Percentiles rank a stretch among this genome's conserved stretches.
Conservation (phyloP, 2,888 invertebrate species). For the Hedychridium roseum region DNA sequence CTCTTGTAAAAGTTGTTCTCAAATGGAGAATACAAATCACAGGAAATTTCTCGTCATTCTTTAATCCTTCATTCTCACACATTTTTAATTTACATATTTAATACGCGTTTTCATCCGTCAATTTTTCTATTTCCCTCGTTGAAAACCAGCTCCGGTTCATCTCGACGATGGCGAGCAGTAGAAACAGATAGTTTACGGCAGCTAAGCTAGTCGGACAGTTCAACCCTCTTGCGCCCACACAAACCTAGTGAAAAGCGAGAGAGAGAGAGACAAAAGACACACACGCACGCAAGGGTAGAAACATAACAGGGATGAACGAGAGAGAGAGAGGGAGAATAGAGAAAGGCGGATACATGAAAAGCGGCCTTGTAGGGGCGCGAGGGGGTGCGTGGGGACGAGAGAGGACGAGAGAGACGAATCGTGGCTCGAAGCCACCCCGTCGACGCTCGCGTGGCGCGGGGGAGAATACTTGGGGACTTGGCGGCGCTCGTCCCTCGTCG, state of each 20-base stretch:
- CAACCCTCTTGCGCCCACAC: slow-evolving; percentile 27
- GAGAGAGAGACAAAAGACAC: slow-evolving; percentile 15
- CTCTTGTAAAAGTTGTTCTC: slow-evolving; percentile 31
- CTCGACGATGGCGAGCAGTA: slow-evolving; percentile 30
- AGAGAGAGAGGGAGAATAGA: slow-evolving; percentile 6
- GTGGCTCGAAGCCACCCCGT: slow-evolving; percentile 45
- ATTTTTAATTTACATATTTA: background rate
- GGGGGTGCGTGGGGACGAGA: background rate
- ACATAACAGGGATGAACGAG: slow-evolving; percentile 7
- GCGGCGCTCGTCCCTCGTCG: slow-evolving; percentile 41
- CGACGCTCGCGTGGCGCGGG: slow-evolving; percentile 30
- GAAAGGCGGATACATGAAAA: no score
- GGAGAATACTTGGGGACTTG: slow-evolving; percentile 49
- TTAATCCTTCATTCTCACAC: background rate
- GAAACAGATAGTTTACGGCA: slow-evolving; percentile 33
- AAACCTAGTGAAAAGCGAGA: no score
- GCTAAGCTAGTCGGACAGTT: slow-evolving; percentile 39
- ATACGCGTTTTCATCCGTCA: slow-evolving; percentile 4
- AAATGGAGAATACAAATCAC: no score
- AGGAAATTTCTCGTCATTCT: slow-evolving; percentile 25
- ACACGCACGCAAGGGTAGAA: slow-evolving; percentile 12
- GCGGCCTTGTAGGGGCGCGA: no score
- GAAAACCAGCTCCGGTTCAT: slow-evolving; percentile 13
- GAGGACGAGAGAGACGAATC: slow-evolving; percentile 32
- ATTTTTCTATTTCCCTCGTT: slow-evolving; percentile 8